A percentile compares a stretch with the other conserved stretches of the same genome.
Evolutionary conservation across 2,797 vertebrate genomes (phyloP).

Genomic region (Myotis findleyi): DNA sequence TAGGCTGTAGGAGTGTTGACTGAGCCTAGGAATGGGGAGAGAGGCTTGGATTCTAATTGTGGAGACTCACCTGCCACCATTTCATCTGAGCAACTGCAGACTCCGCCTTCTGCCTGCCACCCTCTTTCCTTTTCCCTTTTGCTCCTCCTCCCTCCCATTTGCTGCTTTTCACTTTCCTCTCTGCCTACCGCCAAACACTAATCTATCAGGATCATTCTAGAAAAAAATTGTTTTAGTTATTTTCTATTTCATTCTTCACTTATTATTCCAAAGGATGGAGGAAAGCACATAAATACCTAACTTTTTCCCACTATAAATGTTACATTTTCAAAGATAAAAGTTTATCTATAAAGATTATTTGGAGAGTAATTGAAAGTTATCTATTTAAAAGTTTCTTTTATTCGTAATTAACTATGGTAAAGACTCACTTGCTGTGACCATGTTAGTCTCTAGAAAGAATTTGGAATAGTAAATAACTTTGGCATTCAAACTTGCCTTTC

Average conservation of each 20-base stretch:
- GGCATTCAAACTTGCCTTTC: neutral
- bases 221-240: neutral
- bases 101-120: neutral
- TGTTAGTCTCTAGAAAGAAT: neutral
- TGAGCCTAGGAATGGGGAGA: neutral
- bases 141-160: neutral
- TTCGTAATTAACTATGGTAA: neutral
- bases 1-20: neutral
- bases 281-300: neutral
- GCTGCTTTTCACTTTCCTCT: neutral
- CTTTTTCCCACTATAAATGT: neutral
- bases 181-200: neutral
- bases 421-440: neutral
- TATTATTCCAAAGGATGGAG: neutral
- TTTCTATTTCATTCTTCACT: neutral
- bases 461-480: neutral
- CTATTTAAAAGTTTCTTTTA: neutral
- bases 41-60: neutral
- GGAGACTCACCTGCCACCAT: too few species aligned
- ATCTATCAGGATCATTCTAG: neutral
- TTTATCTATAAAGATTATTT: conserved; percentile 1
- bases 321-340: conserved; percentile 8
- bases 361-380: neutral
- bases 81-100: neutral
- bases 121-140: neutral